Percentiles rank a stretch among this genome's conserved stretches.
These are phyloP conservation scores for Tetraodon nigroviridis DNA, from an alignment of 2,113 vertebrate species.

Conservation along the genomic window DNA sequence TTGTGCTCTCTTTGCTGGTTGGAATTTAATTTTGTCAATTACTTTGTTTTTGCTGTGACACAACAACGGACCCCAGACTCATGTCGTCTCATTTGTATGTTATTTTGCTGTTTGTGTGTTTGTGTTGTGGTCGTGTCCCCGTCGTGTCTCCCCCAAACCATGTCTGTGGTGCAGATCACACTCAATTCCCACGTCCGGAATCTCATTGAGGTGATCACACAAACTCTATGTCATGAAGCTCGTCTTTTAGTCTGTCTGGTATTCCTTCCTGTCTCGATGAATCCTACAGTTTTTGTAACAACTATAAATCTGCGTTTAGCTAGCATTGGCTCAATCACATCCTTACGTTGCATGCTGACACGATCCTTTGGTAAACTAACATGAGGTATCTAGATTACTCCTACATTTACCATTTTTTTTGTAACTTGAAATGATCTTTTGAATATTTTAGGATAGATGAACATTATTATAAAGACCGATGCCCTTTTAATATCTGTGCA, in stretches of 20 bases:
- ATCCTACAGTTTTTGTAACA: slow-evolving; percentile 27
- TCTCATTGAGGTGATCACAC: slow-evolving; percentile 82
- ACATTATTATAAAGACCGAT: too few relatives aligned
- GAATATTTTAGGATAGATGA: slow-evolving; percentile 4
- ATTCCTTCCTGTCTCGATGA: slow-evolving; percentile 32
- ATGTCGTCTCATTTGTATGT: slow-evolving; percentile 55
- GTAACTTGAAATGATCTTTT: slow-evolving; percentile 1
- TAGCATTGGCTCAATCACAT: slow-evolving; percentile 21
- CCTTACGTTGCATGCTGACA: slow-evolving; percentile 47
- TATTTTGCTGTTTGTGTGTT: slow-evolving; percentile 53
- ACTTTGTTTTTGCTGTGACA: slow-evolving; percentile 39
- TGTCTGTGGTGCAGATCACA: slow-evolving; percentile 78
- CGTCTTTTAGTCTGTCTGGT: slow-evolving; percentile 45
- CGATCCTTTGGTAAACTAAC: slow-evolving; percentile 6
- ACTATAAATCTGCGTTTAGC: slow-evolving; percentile 43
- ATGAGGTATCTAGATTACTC: background rate
- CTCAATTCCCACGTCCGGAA: slow-evolving; percentile 81
- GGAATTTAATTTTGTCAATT: slow-evolving; percentile 20
- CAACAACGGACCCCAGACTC: slow-evolving; percentile 42
- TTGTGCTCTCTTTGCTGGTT: slow-evolving; percentile 20
- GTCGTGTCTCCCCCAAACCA: slow-evolving; percentile 47
- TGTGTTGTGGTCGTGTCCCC: slow-evolving; percentile 55
- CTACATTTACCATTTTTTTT: too few relatives aligned
- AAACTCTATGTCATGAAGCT: slow-evolving; percentile 59
- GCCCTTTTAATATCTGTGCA: background rate